phyloP scores from a whole-genome alignment of 2,888 invertebrate species.

The Aphodius granarius region DNA sequence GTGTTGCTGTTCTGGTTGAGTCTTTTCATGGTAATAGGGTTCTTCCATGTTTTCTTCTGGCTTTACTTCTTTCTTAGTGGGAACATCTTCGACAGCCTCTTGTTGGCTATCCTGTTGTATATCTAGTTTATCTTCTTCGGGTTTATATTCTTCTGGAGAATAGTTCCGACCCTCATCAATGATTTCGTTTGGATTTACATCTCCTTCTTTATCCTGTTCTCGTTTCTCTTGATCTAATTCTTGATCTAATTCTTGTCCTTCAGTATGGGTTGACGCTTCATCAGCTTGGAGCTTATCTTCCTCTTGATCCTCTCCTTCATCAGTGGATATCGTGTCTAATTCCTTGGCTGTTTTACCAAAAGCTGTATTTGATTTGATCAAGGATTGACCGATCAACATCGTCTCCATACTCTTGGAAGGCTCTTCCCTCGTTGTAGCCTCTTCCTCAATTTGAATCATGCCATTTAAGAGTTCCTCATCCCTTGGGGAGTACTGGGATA shows the following conservation, averaged over 20 bases:
- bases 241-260: not conserved
- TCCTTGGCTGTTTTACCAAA: not conserved
- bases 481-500: not conserved
- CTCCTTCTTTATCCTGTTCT: not conserved
- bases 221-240: not conserved
- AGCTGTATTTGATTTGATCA: not conserved
- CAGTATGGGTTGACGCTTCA: not conserved
- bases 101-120: not conserved
- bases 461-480: not conserved
- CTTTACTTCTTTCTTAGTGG: not conserved
- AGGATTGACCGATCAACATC: not conserved
- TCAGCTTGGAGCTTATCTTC: not conserved
- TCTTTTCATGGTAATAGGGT: not conserved
- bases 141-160: not conserved
- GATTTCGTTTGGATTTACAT: not conserved
- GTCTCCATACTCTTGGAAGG: not conserved
- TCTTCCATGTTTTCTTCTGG: not conserved
- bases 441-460: not conserved
- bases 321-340: too few species aligned
- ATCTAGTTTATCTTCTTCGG: not conserved
- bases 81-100: not conserved
- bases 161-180: not conserved
- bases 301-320: too few species aligned
- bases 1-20: not conserved
- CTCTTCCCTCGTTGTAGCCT: not conserved